A percentile compares a stretch with the other conserved stretches of the same genome.
phyloP scores from a whole-genome alignment of 35 echinoderm and acorn worm species.

The Hemicentrotus pulcherrimus region DNA sequence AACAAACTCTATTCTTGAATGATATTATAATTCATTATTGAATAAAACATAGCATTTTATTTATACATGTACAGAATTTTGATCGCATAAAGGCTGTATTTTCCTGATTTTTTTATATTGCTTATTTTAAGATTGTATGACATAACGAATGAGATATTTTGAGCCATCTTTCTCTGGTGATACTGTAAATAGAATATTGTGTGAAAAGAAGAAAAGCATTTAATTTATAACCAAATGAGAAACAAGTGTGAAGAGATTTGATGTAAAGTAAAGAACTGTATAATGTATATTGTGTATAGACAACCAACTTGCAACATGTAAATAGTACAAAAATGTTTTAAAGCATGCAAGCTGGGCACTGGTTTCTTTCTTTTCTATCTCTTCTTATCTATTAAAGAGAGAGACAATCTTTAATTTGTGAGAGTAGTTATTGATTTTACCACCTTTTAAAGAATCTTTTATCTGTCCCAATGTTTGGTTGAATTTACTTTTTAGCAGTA shows the following conservation, averaged over 20 bases:
- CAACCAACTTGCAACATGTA: not conserved
- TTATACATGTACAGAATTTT: not conserved
- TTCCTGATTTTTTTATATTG: not conserved
- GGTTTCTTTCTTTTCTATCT: not conserved
- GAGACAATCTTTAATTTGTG: not conserved
- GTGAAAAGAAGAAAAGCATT: not conserved
- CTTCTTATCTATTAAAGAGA: not conserved
- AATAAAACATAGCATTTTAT: slow-evolving; percentile 6
- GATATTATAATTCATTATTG: not conserved
- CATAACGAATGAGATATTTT: slow-evolving; percentile 13
- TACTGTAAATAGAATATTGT: not conserved
- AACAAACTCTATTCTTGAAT: not conserved
- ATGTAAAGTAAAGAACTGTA: not conserved
- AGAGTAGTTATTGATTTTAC: not conserved
- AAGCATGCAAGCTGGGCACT: not conserved
- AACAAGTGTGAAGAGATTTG: not conserved
- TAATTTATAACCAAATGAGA: not conserved
- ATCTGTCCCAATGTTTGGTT: too few species aligned
- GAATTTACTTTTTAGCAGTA: not conserved
- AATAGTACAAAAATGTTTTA: not conserved
- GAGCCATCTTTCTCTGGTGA: slow-evolving; percentile 9
- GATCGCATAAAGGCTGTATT: not conserved
- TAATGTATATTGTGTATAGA: slow-evolving; percentile 1
- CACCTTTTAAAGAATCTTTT: not conserved
- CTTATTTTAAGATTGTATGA: not conserved